Percentiles rank a stretch among this genome's conserved stretches.
Evolutionary conservation across 2,797 vertebrate species (phyloP).

Genomic region (Cheirogaleus major): DNA sequence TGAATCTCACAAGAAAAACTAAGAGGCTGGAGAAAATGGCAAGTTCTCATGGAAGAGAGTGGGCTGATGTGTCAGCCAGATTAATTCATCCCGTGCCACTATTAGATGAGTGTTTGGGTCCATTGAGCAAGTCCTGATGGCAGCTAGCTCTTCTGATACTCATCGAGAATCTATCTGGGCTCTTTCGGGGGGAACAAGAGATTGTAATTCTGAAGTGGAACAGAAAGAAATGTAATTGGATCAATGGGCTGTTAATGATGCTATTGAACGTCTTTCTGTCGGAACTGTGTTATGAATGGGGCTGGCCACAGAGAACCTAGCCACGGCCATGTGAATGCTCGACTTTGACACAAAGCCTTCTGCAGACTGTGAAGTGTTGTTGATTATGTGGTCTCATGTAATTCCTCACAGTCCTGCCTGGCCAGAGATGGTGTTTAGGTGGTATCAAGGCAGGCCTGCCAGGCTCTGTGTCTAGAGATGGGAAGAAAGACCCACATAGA

Average conservation of each 20-base stretch:
- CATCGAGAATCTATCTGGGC: slow-evolving; percentile 81
- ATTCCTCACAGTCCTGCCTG: background rate
- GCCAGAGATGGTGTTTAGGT: background rate
- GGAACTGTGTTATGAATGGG: background rate
- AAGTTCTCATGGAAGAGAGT: background rate
- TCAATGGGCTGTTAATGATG: slow-evolving; percentile 84
- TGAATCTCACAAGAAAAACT: background rate
- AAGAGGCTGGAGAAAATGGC: background rate
- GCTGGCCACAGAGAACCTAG: background rate
- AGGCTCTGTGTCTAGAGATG: background rate
- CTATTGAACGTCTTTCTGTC: slow-evolving; percentile 76
- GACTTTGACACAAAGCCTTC: background rate
- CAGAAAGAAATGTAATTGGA: slow-evolving; percentile 85
- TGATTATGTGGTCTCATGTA: background rate
- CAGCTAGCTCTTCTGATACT: slow-evolving; percentile 72
- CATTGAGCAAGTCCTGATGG: slow-evolving; percentile 67
- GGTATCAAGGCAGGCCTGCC: background rate
- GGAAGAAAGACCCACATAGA: background rate
- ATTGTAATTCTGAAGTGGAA: slow-evolving; percentile 86
- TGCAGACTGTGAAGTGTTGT: background rate
- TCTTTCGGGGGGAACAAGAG: slow-evolving; percentile 69
- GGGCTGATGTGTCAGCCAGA: slow-evolving; percentile 69
- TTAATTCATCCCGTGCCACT: slow-evolving; percentile 80
- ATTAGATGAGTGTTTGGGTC: slow-evolving; percentile 78
- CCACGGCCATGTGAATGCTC: fast-evolving